Base-by-base conservation (phyloP, 2,888 invertebrate species). In the Pristionchus exspectatus region DNA sequence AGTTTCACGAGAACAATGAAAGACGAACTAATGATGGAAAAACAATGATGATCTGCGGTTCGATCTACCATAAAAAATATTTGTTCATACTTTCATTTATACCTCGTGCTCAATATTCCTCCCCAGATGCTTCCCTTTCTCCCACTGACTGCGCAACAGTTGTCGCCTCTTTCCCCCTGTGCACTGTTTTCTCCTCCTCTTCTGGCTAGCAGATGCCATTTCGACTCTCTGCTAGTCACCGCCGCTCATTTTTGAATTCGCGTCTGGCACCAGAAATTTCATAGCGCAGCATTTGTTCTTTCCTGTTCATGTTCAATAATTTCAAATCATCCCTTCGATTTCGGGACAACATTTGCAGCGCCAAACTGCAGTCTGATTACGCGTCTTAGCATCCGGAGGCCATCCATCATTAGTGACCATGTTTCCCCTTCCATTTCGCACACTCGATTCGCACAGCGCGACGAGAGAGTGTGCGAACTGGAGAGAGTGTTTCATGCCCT, bases 351-450 rank as follows among this genome's bases (percentile, higher is more conserved):
- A 50, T 50, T 50, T 12, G 44, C 9, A 63, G 63, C 63, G n/a
- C 24, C 63, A 63, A 24, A 63, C 63, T 63, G 24, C 1, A 63
- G 10, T 10, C 24, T n/a, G 63, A 63, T 63, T 63, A 50, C 44
- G 44, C 24, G 56, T 2, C n/a, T n/a, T n/a, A 63, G 63, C 63
- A 63, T 63, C 63, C 63, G n/a, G 24, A 9, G 14, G 24, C 74
- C 81, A 81, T 81, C 27, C 54, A 81, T 81, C 81, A 81, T 81
- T 81, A 50, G 81, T n/a, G 81, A 24, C 81, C 50, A 72, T 81
- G 81, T 81, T 81, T 27, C 50, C 38, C 18, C 4, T 38, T 18
- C 74, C 74, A 21, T 74, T 74, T 74, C 74, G 74, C 74, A 38
- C 38, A 21, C 50, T 54, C 81, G 21, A 16, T 63, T n/a, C 24